phyloP scores from a whole-genome alignment of 1,140 invertebrate genomes.

The Hyles euphorbiae region DNA sequence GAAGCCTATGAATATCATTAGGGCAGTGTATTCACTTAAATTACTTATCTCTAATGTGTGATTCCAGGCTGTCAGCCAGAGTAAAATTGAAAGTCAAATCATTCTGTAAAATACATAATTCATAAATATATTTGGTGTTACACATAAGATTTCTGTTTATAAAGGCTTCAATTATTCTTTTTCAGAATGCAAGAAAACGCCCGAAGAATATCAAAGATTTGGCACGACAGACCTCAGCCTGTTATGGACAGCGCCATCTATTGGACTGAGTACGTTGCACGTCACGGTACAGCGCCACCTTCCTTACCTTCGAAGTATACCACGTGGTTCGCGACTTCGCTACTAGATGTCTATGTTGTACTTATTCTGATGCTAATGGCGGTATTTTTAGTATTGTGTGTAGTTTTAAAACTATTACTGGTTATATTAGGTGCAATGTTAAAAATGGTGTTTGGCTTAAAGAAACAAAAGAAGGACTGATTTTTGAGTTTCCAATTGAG shows the following conservation, averaged over 20 bases:
- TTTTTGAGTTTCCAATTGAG: not conserved
- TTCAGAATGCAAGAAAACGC: constrained; percentile 68
- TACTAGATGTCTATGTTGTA: constrained; percentile 51
- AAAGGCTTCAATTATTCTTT: constrained; percentile 10
- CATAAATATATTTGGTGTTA: no score
- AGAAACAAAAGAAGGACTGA: not conserved
- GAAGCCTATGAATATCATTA: no score
- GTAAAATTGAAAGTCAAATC: no score
- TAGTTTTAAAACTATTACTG: constrained; percentile 16
- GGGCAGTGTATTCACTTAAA: no score
- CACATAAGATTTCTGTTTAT: no score
- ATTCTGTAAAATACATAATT: no score
- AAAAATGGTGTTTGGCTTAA: not conserved
- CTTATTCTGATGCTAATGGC: constrained; percentile 26
- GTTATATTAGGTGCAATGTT: constrained; percentile 14
- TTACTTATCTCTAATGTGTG: no score
- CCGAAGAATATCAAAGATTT: constrained; percentile 51
- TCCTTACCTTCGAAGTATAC: constrained; percentile 31
- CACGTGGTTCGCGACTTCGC: constrained; percentile 38
- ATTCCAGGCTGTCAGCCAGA: no score
- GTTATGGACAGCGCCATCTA: constrained; percentile 72
- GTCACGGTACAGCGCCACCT: constrained; percentile 46
- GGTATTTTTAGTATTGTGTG: constrained; percentile 22
- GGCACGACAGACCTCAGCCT: constrained; percentile 62
- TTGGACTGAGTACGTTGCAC: constrained; percentile 75